Conservation (phyloP, 2,888 invertebrate species). For the Desoria tigrina region DNA sequence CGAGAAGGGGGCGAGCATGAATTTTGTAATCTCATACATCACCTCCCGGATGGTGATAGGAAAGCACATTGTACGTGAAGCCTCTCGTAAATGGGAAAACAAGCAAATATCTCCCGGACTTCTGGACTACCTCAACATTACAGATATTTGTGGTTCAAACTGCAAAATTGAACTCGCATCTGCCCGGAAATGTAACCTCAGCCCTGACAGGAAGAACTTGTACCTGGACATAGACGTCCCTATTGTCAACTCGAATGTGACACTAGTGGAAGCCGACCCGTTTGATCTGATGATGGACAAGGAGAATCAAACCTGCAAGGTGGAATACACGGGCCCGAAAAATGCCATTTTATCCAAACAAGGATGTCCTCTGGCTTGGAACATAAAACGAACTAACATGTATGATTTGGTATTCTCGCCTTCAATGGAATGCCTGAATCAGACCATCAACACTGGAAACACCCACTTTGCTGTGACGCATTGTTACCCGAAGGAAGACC, state of each 20-base stretch:
- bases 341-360: slow-evolving; percentile 19
- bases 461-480: slow-evolving; percentile 10
- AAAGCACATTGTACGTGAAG: slow-evolving; percentile 12
- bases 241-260: neutral
- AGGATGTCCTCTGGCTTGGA: slow-evolving; percentile 18
- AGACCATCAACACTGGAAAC: neutral
- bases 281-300: slow-evolving; percentile 20
- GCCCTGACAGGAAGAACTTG: neutral
- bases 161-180: slow-evolving; percentile 27
- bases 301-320: slow-evolving; percentile 26
- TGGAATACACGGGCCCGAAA: slow-evolving; percentile 26
- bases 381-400: neutral
- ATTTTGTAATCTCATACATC: slow-evolving; percentile 26
- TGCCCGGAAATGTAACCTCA: slow-evolving; percentile 15
- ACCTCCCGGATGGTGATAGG: slow-evolving; percentile 20
- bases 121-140: slow-evolving; percentile 30
- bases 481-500: neutral
- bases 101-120: slow-evolving; percentile 15
- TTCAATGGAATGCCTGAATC: slow-evolving; percentile 13
- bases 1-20: slow-evolving; percentile 1
- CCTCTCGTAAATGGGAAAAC: slow-evolving; percentile 21
- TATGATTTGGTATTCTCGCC: slow-evolving; percentile 18
- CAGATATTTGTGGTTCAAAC: slow-evolving; percentile 24
- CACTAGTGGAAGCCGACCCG: slow-evolving; percentile 27
- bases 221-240: slow-evolving; percentile 9